Conservation (phyloP, 2,888 invertebrate species). For the Eupelmus urozonus region DNA sequence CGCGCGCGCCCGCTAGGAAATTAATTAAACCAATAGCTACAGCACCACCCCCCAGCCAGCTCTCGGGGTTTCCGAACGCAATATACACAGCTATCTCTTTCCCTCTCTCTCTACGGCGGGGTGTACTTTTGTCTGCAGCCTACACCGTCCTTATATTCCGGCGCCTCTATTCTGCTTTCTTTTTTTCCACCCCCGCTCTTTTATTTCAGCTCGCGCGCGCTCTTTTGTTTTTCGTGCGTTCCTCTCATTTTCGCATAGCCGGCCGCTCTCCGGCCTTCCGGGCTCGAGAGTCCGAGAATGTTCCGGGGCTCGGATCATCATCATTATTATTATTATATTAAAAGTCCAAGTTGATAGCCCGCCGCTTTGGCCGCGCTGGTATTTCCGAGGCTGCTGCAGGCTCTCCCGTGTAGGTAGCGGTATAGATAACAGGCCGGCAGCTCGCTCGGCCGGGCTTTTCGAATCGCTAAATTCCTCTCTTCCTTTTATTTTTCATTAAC, state of each 20-base stretch:
- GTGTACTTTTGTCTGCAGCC: no score
- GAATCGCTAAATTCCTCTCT: constrained; percentile 29
- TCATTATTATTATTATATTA: background rate
- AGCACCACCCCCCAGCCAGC: no score
- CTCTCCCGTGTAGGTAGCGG: background rate
- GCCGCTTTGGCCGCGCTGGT: no score
- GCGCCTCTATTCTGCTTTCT: background rate
- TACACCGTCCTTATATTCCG: background rate
- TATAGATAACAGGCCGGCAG: no score
- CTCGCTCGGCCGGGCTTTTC: background rate
- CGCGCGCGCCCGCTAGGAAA: constrained; percentile 64
- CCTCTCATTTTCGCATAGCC: no score
- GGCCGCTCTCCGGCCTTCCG: background rate
- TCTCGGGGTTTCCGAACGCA: constrained; percentile 4
- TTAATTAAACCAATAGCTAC: constrained; percentile 72
- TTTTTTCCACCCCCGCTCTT: background rate
- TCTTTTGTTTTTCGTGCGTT: background rate
- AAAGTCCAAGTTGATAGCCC: no score
- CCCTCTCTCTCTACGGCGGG: background rate
- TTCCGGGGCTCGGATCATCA: background rate
- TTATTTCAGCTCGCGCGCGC: background rate
- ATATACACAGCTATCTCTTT: no score
- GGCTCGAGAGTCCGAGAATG: background rate
- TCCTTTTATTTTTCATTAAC: constrained; percentile 50
- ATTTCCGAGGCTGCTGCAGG: background rate